Base-by-base conservation (phyloP, 1,140 invertebrate species). In the Zaprionus lachaisei region DNA sequence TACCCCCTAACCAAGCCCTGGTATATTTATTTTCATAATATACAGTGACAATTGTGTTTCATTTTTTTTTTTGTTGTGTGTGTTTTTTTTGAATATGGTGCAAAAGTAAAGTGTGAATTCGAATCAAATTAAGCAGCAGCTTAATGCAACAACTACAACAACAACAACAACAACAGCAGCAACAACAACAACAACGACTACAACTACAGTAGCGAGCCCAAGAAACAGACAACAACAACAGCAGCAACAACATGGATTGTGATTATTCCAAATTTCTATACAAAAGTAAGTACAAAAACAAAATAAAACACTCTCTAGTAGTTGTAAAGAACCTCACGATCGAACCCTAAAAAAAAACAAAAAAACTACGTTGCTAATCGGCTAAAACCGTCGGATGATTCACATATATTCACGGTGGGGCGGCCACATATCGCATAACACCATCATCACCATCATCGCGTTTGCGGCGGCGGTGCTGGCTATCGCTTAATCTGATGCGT, bases 181-280 rank as follows among this genome's bases (percentile, higher is more conserved):
- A 70, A 26, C 57, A 62, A 22, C 60, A 26, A 26, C 7, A 37
- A n/a, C 41, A 44, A 6, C 49, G 22, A 6, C 61, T 49, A 14
- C 65, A 65, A 9, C 24, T 54, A 49, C 20, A 54, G 37, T 37
- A 58, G 61, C 64, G 51, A 55, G 15, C 57, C n/a, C 38, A 5
- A 34, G 31, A 28, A 44, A 61, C 20, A 70, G 38, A 34, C n/a
- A 22, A 56, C 44, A 55, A 31, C 26, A 62, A 22, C 37, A 58
- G 5, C 17, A 56, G 22, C 51, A 58, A 14, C 60, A 72, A 15
- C 41, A 77, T 77, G 75, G 75, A 77, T 73, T 77, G 75, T 73
- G 75, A 77, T 77, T 77, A 77, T 64, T 77, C 75, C 2, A 77
- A 77, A 77, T 77, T 77, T 77, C 61, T 66, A 57, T 63, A 80